Percentiles rank a stretch among this genome's conserved stretches.
phyloP scores from a whole-genome alignment of 2,113 vertebrate genomes.

The Rhea pennata region DNA sequence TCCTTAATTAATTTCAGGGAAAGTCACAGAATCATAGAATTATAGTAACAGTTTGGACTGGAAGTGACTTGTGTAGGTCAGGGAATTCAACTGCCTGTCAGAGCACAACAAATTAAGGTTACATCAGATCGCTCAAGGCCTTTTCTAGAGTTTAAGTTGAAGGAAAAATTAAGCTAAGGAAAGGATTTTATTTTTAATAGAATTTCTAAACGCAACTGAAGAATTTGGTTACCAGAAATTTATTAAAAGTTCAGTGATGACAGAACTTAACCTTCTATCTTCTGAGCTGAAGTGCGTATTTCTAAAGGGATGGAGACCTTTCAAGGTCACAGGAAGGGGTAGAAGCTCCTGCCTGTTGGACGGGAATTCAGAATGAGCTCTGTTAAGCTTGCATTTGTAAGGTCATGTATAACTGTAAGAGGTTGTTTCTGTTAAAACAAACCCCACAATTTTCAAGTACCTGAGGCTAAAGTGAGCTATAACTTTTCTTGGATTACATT shows the following conservation, averaged over 20 bases:
- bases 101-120: background rate
- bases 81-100: background rate
- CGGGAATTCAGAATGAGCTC: background rate
- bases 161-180: background rate
- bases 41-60: background rate
- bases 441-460: background rate
- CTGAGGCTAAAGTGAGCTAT: background rate
- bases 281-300: background rate
- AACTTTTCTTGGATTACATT: background rate
- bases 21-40: background rate
- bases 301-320: background rate
- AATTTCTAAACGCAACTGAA: background rate
- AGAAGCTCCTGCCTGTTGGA: background rate
- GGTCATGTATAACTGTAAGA: background rate
- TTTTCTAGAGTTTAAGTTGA: background rate
- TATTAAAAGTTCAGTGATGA: background rate
- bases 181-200: background rate
- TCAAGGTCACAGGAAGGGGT: background rate
- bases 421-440: background rate
- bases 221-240: background rate
- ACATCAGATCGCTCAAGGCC: background rate
- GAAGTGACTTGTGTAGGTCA: background rate
- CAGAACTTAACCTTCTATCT: background rate
- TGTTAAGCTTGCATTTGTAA: background rate
- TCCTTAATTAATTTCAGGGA: background rate